Percentiles rank a stretch among this genome's conserved stretches.
Evolutionary conservation across 2,113 vertebrate species (phyloP).

Genomic region (Echinops telfairi): DNA sequence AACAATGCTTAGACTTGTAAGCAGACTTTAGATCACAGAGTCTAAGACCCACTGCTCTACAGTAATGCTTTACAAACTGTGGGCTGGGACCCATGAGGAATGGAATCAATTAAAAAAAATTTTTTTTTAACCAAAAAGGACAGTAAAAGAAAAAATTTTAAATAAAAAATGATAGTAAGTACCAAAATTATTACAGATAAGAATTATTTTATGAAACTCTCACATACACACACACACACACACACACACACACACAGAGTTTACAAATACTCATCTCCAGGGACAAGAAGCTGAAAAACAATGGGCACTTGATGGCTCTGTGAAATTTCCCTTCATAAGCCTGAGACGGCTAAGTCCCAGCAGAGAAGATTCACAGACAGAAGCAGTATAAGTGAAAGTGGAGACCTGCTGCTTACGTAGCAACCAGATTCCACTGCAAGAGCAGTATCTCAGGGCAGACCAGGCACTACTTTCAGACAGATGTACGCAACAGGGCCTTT

Average conservation of each 20-base stretch:
- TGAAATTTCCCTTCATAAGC: not conserved
- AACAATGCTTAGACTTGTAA: not conserved
- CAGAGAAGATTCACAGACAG: not conserved
- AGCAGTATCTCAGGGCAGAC: not conserved
- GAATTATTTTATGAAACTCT: not conserved
- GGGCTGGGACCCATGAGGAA: not conserved
- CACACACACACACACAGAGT: not conserved
- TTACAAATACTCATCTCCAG: not conserved
- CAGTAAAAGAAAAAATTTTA: too few species aligned
- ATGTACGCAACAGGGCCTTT: not conserved
- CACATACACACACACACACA: too few species aligned
- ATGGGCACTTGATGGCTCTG: not conserved
- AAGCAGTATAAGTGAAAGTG: too few species aligned
- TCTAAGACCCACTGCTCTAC: not conserved
- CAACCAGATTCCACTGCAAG: not conserved
- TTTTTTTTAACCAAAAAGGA: too few species aligned
- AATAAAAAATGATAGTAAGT: not conserved
- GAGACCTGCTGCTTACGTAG: too few species aligned
- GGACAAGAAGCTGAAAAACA: not conserved
- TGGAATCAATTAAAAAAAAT: not conserved
- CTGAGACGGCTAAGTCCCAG: not conserved
- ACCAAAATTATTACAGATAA: slow-evolving; percentile 38
- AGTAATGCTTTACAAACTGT: slow-evolving; percentile 12
- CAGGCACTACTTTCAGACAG: not conserved
- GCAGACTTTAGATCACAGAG: not conserved